Evolutionary conservation across 2,113 vertebrate species (phyloP), one percentile per base, ranked within the genome.

Genomic region (Lanius collurio): DNA sequence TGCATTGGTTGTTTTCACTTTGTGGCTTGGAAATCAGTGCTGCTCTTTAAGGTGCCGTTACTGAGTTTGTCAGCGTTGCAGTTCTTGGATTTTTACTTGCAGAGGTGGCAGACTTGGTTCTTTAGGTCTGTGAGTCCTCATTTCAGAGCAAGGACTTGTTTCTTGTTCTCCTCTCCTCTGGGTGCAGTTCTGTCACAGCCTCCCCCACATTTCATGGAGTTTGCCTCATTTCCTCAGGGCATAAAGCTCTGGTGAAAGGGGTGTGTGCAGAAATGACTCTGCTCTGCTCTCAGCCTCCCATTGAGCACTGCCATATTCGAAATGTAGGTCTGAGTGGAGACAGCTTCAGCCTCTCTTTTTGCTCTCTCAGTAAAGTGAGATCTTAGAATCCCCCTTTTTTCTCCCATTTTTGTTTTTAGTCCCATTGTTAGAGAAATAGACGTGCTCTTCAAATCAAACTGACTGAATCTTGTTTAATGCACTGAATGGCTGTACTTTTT

Each of bases 281-380:
- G 53, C 30, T 89, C 46, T 67, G 57, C 56, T 57, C 39, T 46
- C 60, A 74, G 28, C 31, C 55, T 84, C 55, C 26, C 10, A 31
- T 52, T 0, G 0, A 41, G 33, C 44, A 15, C 44, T 64, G 71
- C 46, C 5, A 0, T 35, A 3, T 79, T 49, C 3, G 2, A 50
- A 87, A 47, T 22, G 30, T 15, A 39, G 70, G 5, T 33, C 37
- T 24, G 12, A 57, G 33, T 28, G 47, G 39, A 81, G 65, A n/a
- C n/a, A 79, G 3, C 39, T 75, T 37, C 47, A 28, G 13, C 55
- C 78, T 84, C 42, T 69, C 6, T 42, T 65, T 47, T 35, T 92
- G 21, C 35, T 50, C 0, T 75, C 23, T 65, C 60, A 70, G 21
- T 57, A 26, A 59, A 70, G 44, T n/a, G 22, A 82, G 19, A 44